Conservation (phyloP, 1,140 invertebrate species). For the Doryteuthis pealeii region DNA sequence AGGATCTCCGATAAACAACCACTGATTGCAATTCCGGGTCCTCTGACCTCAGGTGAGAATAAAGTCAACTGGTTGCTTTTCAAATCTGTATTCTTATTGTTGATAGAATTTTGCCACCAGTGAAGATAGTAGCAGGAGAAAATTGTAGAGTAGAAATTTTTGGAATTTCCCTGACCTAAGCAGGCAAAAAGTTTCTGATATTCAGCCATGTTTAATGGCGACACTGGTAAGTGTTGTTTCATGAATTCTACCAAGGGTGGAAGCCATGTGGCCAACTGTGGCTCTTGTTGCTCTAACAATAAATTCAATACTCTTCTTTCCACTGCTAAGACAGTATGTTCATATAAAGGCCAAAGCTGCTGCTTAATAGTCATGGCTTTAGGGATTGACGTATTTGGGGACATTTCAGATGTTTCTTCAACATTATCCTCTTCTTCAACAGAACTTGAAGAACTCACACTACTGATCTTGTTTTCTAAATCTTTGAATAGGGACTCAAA, state of each 20-base stretch:
- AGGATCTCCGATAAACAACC: neutral
- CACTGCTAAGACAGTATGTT: neutral
- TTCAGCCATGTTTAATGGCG: neutral
- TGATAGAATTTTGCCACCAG: neutral
- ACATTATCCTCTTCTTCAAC: neutral
- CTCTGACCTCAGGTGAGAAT: neutral
- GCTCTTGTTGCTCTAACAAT: neutral
- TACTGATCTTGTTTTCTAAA: neutral
- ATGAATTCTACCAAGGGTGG: neutral
- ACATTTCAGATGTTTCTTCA: neutral
- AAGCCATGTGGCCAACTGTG: neutral
- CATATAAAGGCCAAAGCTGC: slow-evolving; percentile 12
- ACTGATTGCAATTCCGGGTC: neutral
- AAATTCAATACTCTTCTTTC: slow-evolving; percentile 2
- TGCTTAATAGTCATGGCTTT: neutral
- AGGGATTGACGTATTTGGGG: neutral
- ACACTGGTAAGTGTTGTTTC: neutral
- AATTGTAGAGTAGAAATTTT: slow-evolving; percentile 22
- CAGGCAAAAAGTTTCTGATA: slow-evolving; percentile 9
- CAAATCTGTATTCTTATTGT: neutral
- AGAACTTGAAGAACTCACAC: neutral
- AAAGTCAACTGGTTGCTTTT: neutral
- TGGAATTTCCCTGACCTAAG: slow-evolving; percentile 30
- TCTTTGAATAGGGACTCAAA: neutral
- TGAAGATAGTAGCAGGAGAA: slow-evolving; percentile 17